Evolutionary conservation across 92 coral and sea anemone genomes (phyloP), one percentile per base, ranked within the genome.

Genomic region (Phenganax subtilis): DNA sequence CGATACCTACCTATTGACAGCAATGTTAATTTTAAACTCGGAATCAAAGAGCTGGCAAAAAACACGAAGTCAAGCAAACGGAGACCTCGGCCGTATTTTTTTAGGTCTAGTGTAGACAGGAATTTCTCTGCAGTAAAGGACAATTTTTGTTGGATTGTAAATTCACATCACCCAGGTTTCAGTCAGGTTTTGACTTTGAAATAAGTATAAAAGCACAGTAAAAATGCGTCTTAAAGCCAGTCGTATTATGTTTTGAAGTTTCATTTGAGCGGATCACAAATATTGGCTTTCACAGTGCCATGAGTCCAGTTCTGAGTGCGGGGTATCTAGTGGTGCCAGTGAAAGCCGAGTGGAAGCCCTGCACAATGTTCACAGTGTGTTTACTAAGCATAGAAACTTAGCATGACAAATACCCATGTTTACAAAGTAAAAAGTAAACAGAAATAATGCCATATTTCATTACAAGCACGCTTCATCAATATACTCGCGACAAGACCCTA

Each of bases 1-100:
- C 83, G 83, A 79, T 64, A 63, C 83, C 83, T 10, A 79, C 72
- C 52, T 60, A 79, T 57, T 79, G 83, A 79, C 83, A 79, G 83
- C 8, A 51, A 30, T 52, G 83, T 65, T 63, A 79, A 65, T 79
- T 79, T 79, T 60, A 79, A 79, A 79, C 83, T 65, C 57, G 52
- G 63, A 79, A 68, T 68, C 73, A 79, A 79, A 65, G 74, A 79
- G 83, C 72, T 52, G 47, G 47, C 2, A 37, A 37, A 37, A 37
- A 37, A 37, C 47, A 5, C 47, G 47, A 37, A 37, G 47, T 37
- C 47, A 37, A 37, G 47, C 3, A 37, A 1, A 5, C 47, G 47
- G 47, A 37, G 47, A 37, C 47, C 47, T 37, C 47, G 47, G 47
- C 47, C 47, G 47, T 1, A 37, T 37, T 37, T 37, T 37, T 37